Conservation (phyloP, 2,888 invertebrate species). For the Ryuthela nishihirai region DNA sequence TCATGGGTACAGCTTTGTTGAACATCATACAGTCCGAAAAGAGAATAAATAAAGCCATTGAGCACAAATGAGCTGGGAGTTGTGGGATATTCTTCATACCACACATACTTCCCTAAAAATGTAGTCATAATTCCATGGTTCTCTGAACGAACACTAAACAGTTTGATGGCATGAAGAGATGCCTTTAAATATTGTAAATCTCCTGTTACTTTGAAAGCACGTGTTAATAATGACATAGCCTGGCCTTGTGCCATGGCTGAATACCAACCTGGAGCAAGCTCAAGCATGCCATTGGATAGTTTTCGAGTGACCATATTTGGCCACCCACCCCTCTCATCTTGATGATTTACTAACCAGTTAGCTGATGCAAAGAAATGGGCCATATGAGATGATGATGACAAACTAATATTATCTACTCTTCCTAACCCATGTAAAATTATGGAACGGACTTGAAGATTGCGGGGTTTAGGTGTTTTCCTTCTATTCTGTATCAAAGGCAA, state of each 20-base stretch:
- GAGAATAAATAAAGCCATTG: conserved; percentile 96
- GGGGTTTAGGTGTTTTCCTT: conserved; percentile 28
- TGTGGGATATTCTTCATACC: conserved; percentile 99
- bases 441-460: conserved; percentile 36
- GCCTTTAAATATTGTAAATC: conserved; percentile 69
- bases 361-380: conserved; percentile 89
- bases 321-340: conserved; percentile 90
- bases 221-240: conserved; percentile 79
- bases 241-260: conserved; percentile 99
- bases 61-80: conserved; percentile 90
- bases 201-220: conserved; percentile 69
- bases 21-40: conserved; percentile 94
- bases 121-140: conserved; percentile 78
- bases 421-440: conserved; percentile 63
- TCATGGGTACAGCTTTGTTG: conserved; percentile 55
- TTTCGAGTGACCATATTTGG: conserved; percentile 74
- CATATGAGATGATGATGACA: conserved; percentile 79
- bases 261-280: conserved; percentile 85
- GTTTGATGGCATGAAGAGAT: conserved; percentile 72
- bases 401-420: conserved; percentile 68
- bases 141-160: conserved; percentile 68
- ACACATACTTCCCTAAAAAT: conserved; percentile 79
- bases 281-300: conserved; percentile 65
- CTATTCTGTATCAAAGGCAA: conserved; percentile 50
- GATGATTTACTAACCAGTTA: conserved; percentile 84